Evolutionary conservation across 2,888 invertebrate genomes (phyloP), one percentile per base, ranked within the genome.

Genomic region (Heliconius sara): DNA sequence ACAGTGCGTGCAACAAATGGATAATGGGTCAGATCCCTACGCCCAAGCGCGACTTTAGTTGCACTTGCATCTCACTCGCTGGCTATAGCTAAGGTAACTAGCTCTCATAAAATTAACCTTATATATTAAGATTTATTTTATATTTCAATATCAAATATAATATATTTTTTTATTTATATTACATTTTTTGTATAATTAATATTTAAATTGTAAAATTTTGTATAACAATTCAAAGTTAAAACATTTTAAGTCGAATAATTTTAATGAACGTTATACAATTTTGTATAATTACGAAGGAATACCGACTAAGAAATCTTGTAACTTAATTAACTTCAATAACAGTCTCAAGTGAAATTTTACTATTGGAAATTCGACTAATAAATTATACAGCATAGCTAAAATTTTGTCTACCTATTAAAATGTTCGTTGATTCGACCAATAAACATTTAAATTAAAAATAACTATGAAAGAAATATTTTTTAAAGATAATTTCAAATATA

Each of bases 61-160:
- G 84, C 84, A 84, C 78, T 83, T 81, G 82, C 81, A 82, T 76
- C 83, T 78, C 79, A 74, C 52, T 70, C 68, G 74, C 82, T 79
- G 81, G 66, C 81, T 70, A 68, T 77, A 60, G 80, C 73, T 72
- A 79, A 82, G 81, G 81, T 81, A 81, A 81, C 70, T 25, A 80
- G 79, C 70, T 47, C 70, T 70, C 43, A 2, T 70, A 47, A 25
- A 25, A 47, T 43, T 25, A 27, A 70, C 16, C n/a, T 47, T 47
- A 43, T 70, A n/a, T 68, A n/a, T n/a, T 34, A 34, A 30, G 10
- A 66, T 30, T 9, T 66, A 66, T 27, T 27, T 65, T 65, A 19
- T 2, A 1, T 68, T 39, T 43, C 25, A 13, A 43, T 43, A 43
- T 39, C 25, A 12, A 13, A n/a, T 68, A 16, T 68, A 43, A 52